These are phyloP conservation scores for Aphidoletes aphidimyza DNA, from an alignment of 2,888 invertebrate genomes.

Conservation along the genomic window DNA sequence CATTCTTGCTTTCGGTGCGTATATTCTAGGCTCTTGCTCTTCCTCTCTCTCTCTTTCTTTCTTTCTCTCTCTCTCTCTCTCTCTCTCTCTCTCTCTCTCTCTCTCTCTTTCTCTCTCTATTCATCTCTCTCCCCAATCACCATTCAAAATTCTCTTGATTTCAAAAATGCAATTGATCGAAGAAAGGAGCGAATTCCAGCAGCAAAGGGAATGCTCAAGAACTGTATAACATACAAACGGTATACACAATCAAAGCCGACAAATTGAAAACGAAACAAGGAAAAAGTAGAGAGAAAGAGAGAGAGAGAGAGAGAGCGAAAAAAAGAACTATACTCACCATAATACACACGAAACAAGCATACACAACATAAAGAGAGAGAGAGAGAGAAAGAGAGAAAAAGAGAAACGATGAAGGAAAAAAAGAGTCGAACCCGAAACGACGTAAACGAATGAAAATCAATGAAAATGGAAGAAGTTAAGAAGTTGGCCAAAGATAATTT, in stretches of 20 bases:
- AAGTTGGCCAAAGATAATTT: conserved; percentile 52
- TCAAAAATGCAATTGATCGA: background rate
- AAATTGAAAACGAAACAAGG: background rate
- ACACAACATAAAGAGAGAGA: background rate
- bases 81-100: no score
- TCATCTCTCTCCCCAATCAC: no score
- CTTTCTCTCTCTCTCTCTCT: no score
- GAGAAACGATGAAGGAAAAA: no score
- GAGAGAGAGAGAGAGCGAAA: no score
- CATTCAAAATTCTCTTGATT: background rate
- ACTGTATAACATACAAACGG: background rate
- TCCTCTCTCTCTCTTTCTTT: no score
- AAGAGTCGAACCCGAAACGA: background rate
- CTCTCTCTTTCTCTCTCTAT: no score
- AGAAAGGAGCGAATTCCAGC: background rate
- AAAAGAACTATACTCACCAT: background rate
- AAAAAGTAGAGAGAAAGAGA: no score
- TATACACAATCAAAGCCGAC: background rate
- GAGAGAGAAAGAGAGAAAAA: no score
- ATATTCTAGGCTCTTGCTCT: conserved; percentile 1
- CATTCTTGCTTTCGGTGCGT: background rate
- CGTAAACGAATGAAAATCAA: conserved; percentile 15
- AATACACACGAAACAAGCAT: background rate
- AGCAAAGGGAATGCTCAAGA: conserved; percentile 21
- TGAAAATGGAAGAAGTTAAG: conserved; percentile 21